phyloP scores from a whole-genome alignment of 2,113 vertebrate genomes.

The Galbula dea region DNA sequence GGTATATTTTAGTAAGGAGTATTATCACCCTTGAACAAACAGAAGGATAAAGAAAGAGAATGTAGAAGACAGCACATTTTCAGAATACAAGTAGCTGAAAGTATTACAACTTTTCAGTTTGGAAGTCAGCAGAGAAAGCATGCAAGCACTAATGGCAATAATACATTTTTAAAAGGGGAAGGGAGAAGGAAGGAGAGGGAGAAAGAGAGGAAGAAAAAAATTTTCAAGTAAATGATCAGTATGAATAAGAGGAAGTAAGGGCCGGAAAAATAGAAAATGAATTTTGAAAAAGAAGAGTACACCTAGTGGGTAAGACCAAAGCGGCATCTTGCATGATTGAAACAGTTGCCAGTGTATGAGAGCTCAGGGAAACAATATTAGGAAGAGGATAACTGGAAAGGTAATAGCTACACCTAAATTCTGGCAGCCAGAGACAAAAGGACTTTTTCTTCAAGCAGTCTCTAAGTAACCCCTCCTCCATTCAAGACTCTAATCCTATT shows the following conservation, averaged over 20 bases:
- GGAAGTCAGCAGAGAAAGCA: neutral
- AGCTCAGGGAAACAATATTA: neutral
- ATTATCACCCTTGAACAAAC: neutral
- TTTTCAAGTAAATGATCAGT: neutral
- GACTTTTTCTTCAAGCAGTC: neutral
- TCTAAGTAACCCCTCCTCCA: neutral
- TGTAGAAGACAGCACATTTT: neutral
- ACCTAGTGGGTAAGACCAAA: neutral
- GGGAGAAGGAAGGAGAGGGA: too few relatives aligned
- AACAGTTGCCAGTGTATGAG: neutral
- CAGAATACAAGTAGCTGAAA: neutral
- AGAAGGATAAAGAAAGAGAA: neutral
- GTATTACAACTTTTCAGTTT: neutral
- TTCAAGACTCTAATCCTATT: neutral
- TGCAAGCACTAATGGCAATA: neutral
- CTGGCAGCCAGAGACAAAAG: neutral
- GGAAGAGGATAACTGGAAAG: neutral
- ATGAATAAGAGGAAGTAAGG: neutral
- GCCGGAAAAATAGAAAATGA: neutral
- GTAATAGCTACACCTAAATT: neutral
- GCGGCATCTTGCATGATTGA: neutral
- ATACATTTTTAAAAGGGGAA: neutral
- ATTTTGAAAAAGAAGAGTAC: neutral
- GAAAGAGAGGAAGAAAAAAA: neutral
- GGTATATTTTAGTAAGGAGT: neutral